Evolutionary conservation across 2,797 vertebrate species (phyloP).

Genomic region (Lagocephalus sceleratus): DNA sequence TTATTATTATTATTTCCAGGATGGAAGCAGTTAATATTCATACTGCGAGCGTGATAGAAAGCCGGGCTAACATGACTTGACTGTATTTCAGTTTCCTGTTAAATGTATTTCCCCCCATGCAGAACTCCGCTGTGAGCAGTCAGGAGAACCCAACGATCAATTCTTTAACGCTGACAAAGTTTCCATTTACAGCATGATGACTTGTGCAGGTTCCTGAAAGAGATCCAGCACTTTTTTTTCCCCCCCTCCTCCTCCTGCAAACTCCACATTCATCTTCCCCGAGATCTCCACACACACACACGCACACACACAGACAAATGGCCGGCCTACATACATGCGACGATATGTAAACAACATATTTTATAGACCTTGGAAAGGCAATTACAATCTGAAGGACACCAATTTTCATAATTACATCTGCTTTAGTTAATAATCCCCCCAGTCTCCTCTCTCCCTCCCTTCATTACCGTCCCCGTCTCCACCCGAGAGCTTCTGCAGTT

Average conservation of each 20-base stretch:
- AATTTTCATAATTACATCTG: slow-evolving; percentile 40
- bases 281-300: slow-evolving; percentile 4
- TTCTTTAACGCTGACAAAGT: slow-evolving; percentile 36
- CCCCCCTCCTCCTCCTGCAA: slow-evolving; percentile 1
- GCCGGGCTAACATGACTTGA: slow-evolving; percentile 15
- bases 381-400: slow-evolving; percentile 26
- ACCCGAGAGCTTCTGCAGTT: slow-evolving; percentile 31
- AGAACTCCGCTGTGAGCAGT: slow-evolving; percentile 6
- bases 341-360: slow-evolving; percentile 19
- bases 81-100: slow-evolving; percentile 14
- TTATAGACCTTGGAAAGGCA: slow-evolving; percentile 24
- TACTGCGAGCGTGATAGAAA: slow-evolving; percentile 10
- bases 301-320: neutral
- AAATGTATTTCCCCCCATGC: slow-evolving; percentile 18
- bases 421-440: slow-evolving; percentile 27
- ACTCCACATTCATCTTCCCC: slow-evolving; percentile 16
- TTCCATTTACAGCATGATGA: slow-evolving; percentile 37
- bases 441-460: slow-evolving; percentile 16
- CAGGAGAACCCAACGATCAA: slow-evolving; percentile 22
- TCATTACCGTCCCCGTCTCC: slow-evolving; percentile 28
- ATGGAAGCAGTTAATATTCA: neutral
- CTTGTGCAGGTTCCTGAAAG: slow-evolving; percentile 53
- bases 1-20: neutral
- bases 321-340: neutral
- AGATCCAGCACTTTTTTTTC: slow-evolving; percentile 14